Evolutionary conservation across 2,797 vertebrate species (phyloP).

Genomic region (Sebastes iracundus): DNA sequence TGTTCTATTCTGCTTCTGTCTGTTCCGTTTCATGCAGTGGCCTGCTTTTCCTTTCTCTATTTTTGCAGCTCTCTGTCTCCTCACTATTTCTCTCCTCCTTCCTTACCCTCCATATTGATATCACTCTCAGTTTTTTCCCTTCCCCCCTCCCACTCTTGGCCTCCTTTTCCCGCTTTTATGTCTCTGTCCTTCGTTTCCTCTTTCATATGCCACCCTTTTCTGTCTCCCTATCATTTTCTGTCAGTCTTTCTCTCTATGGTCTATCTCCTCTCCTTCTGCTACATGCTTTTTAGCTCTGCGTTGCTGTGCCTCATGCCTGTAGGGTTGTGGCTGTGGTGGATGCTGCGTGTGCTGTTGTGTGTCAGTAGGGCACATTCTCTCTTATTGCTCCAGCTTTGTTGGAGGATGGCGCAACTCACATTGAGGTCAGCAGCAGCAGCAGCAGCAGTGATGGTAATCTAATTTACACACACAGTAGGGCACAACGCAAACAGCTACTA

Average conservation of each 20-base stretch:
- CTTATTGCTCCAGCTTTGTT: conserved; percentile 57
- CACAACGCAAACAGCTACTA: conserved; percentile 35
- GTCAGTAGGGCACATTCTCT: conserved; percentile 75
- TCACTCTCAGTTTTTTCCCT: conserved; percentile 24
- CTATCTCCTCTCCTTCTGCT: conserved; percentile 15
- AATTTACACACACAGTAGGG: conserved; percentile 61
- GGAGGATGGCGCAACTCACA: conserved; percentile 58
- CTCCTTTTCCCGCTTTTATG: conserved; percentile 55
- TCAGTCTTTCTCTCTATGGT: neutral
- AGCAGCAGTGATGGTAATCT: conserved; percentile 70
- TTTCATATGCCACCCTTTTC: conserved; percentile 29
- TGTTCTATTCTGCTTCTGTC: neutral
- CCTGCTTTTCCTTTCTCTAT: neutral
- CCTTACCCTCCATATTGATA: conserved; percentile 32
- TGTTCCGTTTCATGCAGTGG: neutral
- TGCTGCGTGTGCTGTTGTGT: conserved; percentile 72
- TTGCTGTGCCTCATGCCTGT: conserved; percentile 60
- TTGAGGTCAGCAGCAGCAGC: conserved; percentile 63
- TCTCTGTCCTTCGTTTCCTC: conserved; percentile 29
- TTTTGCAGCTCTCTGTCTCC: conserved; percentile 12
- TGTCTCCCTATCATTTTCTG: conserved; percentile 20
- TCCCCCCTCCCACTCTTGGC: conserved; percentile 52
- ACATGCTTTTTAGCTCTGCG: conserved; percentile 41
- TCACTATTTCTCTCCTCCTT: conserved; percentile 3
- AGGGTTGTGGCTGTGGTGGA: conserved; percentile 55